phyloP scores from a whole-genome alignment of 2,888 invertebrate genomes.

The Myathropa florea region DNA sequence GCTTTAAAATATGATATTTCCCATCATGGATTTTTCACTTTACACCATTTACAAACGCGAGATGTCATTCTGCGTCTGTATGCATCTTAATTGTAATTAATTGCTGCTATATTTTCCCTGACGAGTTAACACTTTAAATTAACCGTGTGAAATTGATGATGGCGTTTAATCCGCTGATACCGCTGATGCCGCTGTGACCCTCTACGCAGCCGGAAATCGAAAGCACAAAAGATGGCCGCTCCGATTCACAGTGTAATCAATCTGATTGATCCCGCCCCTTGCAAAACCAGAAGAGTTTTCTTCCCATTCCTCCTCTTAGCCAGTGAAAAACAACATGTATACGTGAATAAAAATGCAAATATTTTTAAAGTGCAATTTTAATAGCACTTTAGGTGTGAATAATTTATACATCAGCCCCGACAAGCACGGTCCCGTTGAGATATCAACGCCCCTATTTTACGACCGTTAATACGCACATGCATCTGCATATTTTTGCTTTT shows the following conservation, averaged over 20 bases:
- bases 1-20: background rate
- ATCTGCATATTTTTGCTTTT: conserved; percentile 50
- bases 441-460: conserved; percentile 46
- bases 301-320: background rate
- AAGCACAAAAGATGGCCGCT: conserved; percentile 57
- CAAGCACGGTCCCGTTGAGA: conserved; percentile 36
- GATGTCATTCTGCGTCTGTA: conserved; percentile 6
- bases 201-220: conserved; percentile 45
- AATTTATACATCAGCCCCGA: conserved; percentile 53
- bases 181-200: conserved; percentile 12
- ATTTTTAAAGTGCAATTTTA: conserved; percentile 70
- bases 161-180: conserved; percentile 57
- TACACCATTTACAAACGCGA: background rate
- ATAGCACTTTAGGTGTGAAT: conserved; percentile 69
- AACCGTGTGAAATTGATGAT: conserved; percentile 64
- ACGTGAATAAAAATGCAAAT: conserved; percentile 62
- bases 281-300: background rate
- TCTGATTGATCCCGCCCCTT: conserved; percentile 49
- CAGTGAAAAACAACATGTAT: background rate
- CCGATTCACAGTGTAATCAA: conserved; percentile 58
- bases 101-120: conserved; percentile 57
- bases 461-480: conserved; percentile 51
- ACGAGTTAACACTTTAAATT: conserved; percentile 66
- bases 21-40: background rate
- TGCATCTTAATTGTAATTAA: conserved; percentile 63